Conservation (phyloP, 2,797 vertebrate genomes). For the Pipistrellus pipistrellus region DNA sequence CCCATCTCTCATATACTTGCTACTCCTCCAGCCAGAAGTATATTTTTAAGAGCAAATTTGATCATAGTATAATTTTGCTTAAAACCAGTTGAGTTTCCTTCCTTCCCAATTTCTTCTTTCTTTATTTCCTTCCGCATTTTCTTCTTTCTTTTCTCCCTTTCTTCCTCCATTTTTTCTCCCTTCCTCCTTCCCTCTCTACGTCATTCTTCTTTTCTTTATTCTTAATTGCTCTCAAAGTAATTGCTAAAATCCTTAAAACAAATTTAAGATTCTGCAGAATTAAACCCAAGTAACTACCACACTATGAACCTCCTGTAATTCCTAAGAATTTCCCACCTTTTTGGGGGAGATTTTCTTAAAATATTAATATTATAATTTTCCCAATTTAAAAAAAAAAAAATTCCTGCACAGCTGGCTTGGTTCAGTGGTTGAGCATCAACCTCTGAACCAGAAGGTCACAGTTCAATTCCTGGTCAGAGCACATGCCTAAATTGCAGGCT, state of each 20-base stretch:
- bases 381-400: neutral
- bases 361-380: neutral
- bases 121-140: too few species aligned
- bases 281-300: neutral
- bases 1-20: neutral
- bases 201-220: neutral
- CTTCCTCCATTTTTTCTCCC: neutral
- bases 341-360: neutral
- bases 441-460: neutral
- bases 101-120: neutral
- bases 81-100: neutral
- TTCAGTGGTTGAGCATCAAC: neutral
- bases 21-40: neutral
- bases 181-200: too few species aligned
- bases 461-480: neutral
- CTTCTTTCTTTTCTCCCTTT: too few species aligned
- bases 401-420: neutral
- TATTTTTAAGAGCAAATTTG: neutral
- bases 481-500: neutral
- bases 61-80: neutral
- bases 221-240: neutral
- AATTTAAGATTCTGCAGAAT: neutral
- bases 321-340: neutral
- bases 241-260: neutral
- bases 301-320: neutral